Evolutionary conservation across 1,140 invertebrate species (phyloP), one percentile per base, ranked within the genome.

Genomic region (Dreissena polymorpha): DNA sequence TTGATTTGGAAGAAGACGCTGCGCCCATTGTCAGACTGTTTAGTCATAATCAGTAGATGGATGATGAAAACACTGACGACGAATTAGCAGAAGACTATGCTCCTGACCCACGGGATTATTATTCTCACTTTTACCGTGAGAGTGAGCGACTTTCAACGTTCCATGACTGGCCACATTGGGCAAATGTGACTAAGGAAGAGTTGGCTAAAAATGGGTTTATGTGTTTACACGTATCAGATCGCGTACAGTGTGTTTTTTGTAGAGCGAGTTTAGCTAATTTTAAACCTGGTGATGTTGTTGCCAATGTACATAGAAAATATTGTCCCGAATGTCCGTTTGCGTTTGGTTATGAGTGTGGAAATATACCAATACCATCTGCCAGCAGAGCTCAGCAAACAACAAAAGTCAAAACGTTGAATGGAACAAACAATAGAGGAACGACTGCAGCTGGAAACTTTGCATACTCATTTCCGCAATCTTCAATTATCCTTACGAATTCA

Each of bases 231-330:
- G 73, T 82, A 29, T 85, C 82, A 25, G 95, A 96, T 88, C 93
- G 96, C 91, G 96, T 98, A 0, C 95, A 96, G 86, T 99, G 98
- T 93, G 96, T 95, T 7, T 98, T 96, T 94, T 98, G 97, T 92
- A 94, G 94, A 86, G 96, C 95, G 72, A 93, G 97, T 53, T 94
- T 96, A 86, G 94, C 94, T 83, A 94, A 95, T 86, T 98, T 96
- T 97, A 95, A 95, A 92, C 91, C 88, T 81, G 96, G 94, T 74
- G 97, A 96, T 93, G 94, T 94, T 89, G 97, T 97, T 14, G 94
- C 96, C 83, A 92, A 93, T 68, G 96, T 98, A 91, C 97, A 99
- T 90, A 93, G 95, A 69, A 94, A 95, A 50, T 97, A 93, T 83
- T 92, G 91, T 72, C 96, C 96, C 1, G 90, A 94, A 74, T 98